A percentile compares a stretch with the other conserved stretches of the same genome.
These are phyloP conservation scores for Nilaparvata lugens DNA, from an alignment of 1,140 invertebrate species.

Conservation along the genomic window DNA sequence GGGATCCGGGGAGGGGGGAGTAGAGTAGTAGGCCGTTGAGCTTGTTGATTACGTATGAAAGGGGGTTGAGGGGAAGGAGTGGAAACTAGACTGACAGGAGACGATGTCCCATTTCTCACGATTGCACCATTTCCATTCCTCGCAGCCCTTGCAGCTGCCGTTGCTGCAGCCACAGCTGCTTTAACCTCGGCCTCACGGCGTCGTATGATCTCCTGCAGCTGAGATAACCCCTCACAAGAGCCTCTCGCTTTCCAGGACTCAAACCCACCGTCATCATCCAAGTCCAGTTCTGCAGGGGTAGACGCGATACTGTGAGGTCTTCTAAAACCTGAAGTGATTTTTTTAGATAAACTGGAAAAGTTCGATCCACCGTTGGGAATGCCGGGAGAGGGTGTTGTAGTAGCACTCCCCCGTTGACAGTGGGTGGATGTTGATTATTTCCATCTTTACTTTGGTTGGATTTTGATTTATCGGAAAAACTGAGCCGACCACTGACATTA, in stretches of 20 bases:
- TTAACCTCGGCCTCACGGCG: conserved; percentile 1
- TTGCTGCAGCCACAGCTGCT: background rate
- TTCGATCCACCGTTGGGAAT: conserved; percentile 12
- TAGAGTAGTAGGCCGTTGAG: conserved; percentile 19
- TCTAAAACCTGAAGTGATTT: conserved; percentile 14
- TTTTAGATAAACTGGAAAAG: conserved; percentile 8
- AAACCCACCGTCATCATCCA: conserved; percentile 23
- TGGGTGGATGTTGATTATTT: too few relatives aligned
- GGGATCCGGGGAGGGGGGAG: conserved; percentile 16
- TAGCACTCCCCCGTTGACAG: background rate
- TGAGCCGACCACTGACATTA: conserved; percentile 36
- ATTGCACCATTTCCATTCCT: conserved; percentile 12
- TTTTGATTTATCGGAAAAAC: conserved; percentile 33
- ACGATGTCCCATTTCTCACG: conserved; percentile 7
- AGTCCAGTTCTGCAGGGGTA: conserved; percentile 15
- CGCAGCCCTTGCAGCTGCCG: background rate
- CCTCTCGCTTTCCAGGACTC: conserved; percentile 18
- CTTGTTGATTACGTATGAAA: conserved; percentile 18
- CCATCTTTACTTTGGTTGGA: background rate
- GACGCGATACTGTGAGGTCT: conserved; percentile 17
- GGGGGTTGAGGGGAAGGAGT: background rate
- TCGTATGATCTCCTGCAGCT: conserved; percentile 33
- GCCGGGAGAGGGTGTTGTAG: background rate
- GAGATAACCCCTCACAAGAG: conserved; percentile 20
- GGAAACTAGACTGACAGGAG: background rate